Evolutionary conservation across 2,888 invertebrate species (phyloP), one percentile per base, ranked within the genome.

Genomic region (Lithosia quadra): DNA sequence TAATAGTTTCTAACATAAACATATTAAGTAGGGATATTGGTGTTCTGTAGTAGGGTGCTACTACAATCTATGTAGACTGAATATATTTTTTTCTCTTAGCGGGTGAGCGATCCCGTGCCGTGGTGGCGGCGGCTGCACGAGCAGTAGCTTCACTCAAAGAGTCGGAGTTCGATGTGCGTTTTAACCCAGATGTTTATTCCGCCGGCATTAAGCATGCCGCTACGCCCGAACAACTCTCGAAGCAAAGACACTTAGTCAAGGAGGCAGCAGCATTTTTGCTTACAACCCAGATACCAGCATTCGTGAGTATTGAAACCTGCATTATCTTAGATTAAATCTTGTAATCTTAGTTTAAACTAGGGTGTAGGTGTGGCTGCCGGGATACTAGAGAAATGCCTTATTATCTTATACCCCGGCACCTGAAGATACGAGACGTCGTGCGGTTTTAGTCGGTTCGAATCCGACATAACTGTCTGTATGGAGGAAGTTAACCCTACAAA

Each of bases 111-210:
- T 98, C 98, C 21, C 97, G 97, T 80, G 98, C 98, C 74, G 97
- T 98, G 59, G 98, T 99, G 0, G 97, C 97, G 79, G 97, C 97
- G 73, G 99, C 99, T 3, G 98, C 99, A 10, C 95, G 96, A 10
- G 98, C 98, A 33, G 99, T 99, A 7, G 98, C 98, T 0, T 99
- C 99, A 0, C 96, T 99, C 9, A 98, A 98, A 90, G 99, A 99
- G 80, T 97, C 98, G 0, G 99, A 99, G 91, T 99, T 99, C 92
- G 99, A 99, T 90, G 98, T 99, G 77, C 97, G 99, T 73, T 99
- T 99, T 94, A 99, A 99, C 95, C 99, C 99, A 0, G 99, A 99
- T 93, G 99, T 99, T 73, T 99, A 98, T 94, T 99, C 99, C 13
- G 98, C 98, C 0, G 98, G 98, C 66, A 99, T 99, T 72, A 96